Evolutionary conservation across 2,888 invertebrate genomes (phyloP).

Genomic region (Ctenicera cuprea): DNA sequence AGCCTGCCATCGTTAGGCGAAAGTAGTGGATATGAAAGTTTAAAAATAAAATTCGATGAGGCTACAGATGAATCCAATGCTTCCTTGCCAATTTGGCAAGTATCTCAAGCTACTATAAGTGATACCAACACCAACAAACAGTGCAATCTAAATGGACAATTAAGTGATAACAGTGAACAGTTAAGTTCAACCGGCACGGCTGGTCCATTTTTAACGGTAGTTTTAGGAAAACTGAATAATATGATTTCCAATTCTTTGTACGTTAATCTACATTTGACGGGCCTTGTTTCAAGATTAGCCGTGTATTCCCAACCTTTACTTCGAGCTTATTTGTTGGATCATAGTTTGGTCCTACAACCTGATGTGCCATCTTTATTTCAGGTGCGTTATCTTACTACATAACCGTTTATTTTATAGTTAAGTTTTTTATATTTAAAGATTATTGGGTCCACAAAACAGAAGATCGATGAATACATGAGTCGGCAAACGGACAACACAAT

Average conservation of each 20-base stretch:
- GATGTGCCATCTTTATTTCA: slow-evolving; percentile 94
- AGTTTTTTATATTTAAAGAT: slow-evolving; percentile 73
- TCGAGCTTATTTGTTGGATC: slow-evolving; percentile 90
- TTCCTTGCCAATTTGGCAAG: slow-evolving; percentile 64
- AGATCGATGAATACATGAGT: slow-evolving; percentile 86
- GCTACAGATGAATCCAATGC: slow-evolving; percentile 62
- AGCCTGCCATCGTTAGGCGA: slow-evolving; percentile 84
- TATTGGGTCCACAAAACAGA: slow-evolving; percentile 87
- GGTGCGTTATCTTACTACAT: slow-evolving; percentile 73
- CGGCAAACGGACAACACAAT: slow-evolving; percentile 77
- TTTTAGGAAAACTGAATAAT: slow-evolving; percentile 88
- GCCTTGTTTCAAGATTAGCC: slow-evolving; percentile 89
- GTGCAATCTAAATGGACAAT: slow-evolving; percentile 59
- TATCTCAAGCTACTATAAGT: slow-evolving; percentile 67
- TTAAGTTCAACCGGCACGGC: slow-evolving; percentile 70
- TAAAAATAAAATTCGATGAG: slow-evolving; percentile 77
- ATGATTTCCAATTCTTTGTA: slow-evolving; percentile 90
- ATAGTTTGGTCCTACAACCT: slow-evolving; percentile 90
- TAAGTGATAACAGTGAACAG: slow-evolving; percentile 72
- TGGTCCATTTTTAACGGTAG: slow-evolving; percentile 88
- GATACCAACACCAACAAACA: slow-evolving; percentile 47
- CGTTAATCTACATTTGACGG: slow-evolving; percentile 91
- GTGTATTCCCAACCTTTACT: slow-evolving; percentile 93
- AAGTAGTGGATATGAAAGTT: slow-evolving; percentile 87
- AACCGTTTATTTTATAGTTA: not conserved